Conservation (phyloP, 2,113 vertebrate species). For the Steatornis caripensis region DNA sequence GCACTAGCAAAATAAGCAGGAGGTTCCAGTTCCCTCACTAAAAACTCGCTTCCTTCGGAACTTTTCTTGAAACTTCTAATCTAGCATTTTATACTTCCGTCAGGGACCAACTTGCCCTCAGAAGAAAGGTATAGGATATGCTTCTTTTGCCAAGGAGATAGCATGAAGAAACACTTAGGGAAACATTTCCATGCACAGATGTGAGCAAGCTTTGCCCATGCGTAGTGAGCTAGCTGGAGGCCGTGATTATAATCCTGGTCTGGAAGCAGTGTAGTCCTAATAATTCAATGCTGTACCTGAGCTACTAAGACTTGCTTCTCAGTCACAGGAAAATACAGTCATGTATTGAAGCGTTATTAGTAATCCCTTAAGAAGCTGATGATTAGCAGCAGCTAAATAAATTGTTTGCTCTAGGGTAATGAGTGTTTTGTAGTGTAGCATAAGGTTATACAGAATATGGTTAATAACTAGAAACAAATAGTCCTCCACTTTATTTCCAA, state of each 20-base stretch:
- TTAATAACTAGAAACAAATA: background rate
- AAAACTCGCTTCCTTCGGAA: background rate
- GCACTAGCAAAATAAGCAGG: background rate
- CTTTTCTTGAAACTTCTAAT: background rate
- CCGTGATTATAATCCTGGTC: background rate
- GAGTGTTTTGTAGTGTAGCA: background rate
- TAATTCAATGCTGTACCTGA: background rate
- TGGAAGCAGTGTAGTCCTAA: background rate
- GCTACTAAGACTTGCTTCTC: background rate
- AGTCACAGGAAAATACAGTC: background rate
- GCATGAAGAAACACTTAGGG: background rate
- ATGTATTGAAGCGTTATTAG: background rate
- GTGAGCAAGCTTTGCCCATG: background rate
- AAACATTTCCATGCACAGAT: background rate
- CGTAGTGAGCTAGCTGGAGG: background rate
- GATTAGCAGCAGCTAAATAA: background rate
- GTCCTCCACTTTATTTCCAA: background rate
- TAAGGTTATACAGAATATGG: background rate
- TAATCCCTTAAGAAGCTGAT: slow-evolving; percentile 13
- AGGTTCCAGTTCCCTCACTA: background rate
- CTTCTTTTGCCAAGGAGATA: background rate
- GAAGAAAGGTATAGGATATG: background rate
- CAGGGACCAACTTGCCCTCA: fast-evolving
- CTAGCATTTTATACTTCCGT: background rate
- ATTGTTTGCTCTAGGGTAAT: background rate